Conservation (phyloP, 2,888 invertebrate species). For the Eupithecia tripunctaria region DNA sequence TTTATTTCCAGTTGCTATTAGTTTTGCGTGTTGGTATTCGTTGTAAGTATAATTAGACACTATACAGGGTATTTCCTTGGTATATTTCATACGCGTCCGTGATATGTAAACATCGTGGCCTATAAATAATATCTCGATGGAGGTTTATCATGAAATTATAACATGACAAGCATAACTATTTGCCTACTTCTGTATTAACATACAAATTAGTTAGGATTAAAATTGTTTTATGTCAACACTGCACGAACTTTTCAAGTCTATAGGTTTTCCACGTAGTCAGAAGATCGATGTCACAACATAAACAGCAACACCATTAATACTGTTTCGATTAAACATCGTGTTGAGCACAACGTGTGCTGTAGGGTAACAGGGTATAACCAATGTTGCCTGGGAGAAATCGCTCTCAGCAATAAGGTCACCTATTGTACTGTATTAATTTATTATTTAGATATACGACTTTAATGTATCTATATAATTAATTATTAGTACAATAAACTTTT, state of each 20-base stretch:
- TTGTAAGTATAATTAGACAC: constrained; percentile 6
- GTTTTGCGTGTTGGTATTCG: background rate
- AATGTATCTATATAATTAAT: no score
- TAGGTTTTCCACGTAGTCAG: background rate
- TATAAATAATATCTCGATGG: constrained; percentile 36
- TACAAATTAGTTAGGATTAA: constrained; percentile 46
- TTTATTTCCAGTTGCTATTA: background rate
- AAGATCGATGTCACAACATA: background rate
- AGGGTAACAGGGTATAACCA: background rate
- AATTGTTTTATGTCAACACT: constrained; percentile 44
- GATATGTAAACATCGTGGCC: constrained; percentile 21
- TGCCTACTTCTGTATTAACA: constrained; percentile 35
- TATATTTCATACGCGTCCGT: constrained; percentile 13
- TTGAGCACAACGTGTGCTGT: background rate
- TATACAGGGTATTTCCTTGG: background rate
- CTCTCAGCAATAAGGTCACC: no score
- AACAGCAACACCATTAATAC: background rate
- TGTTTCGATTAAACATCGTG: background rate
- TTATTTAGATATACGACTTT: no score
- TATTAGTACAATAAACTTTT: no score
- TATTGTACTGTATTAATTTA: no score
- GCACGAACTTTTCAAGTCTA: constrained; percentile 39
- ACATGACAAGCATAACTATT: constrained; percentile 38
- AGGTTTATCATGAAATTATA: constrained; percentile 39
- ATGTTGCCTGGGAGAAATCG: no score